Base-by-base conservation (phyloP, 2,113 vertebrate species). In the Siniperca chuatsi region DNA sequence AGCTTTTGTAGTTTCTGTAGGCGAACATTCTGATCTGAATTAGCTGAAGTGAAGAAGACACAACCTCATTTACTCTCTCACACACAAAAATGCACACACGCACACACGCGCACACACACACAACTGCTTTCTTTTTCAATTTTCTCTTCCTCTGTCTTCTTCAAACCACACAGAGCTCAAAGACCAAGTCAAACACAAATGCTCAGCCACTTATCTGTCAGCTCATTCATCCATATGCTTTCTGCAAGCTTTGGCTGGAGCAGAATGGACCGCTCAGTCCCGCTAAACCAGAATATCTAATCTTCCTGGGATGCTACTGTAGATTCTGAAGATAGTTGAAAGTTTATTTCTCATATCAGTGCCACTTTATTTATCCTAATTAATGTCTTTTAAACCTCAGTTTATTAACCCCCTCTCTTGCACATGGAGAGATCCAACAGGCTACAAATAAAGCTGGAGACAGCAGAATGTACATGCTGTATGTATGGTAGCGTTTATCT, bases 1-100 rank as follows among this genome's bases (percentile, higher is more conserved):
- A 92, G 85, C 78, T 82, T 85, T 52, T 87, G 57, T 62, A 44
- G 44, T 86, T 74, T 88, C 75, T 21, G 10, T 60, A 75, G 60
- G 62, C 58, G 54, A 84, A 81, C 61, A 58, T 58, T 75, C 54
- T 85, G 75, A 84, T 87, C 64, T 81, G 72, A 64, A 84, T 89
- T 75, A 82, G 75, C 74, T 54, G 6, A 87, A 75, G 42, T 61
- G 23, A 83, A 67, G 29, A 67, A 77, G 29, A 81, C 68, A 67
- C 71, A 69, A 79, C 16, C 42, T 50, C 23, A 10, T 80, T 72
- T 29, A 50, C 66, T 25, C 50, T 72, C 40, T 75, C 0, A 15
- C 67, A 46, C 40, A 42, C 25, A 72, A 29, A 67, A 18, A 75
- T 29, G 65, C 25, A 68, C 48, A 57, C 4, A 48, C 29, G 29